phyloP scores from a whole-genome alignment of 2,113 vertebrate genomes.

The Elephantulus edwardii region DNA sequence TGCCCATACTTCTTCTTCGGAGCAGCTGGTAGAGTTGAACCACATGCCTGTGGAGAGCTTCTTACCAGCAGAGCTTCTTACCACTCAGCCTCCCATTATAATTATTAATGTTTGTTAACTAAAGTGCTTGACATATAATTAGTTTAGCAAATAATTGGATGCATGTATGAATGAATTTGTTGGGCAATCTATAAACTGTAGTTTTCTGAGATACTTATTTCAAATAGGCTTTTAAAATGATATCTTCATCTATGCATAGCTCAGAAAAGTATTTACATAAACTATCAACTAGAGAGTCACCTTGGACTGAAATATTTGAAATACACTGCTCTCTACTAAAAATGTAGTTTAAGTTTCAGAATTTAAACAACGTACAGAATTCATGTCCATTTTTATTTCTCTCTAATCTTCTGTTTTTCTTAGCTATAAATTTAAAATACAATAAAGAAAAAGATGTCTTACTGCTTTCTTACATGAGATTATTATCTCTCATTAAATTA shows the following conservation, averaged over 20 bases:
- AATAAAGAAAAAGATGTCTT: not conserved
- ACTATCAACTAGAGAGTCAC: not conserved
- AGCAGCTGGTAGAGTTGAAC: no score
- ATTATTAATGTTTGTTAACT: slow-evolving; percentile 44
- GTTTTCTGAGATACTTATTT: slow-evolving; percentile 30
- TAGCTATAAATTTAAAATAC: slow-evolving; percentile 22
- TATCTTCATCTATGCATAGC: slow-evolving; percentile 15
- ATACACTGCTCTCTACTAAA: slow-evolving; percentile 23
- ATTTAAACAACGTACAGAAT: slow-evolving; percentile 30
- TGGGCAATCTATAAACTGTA: not conserved
- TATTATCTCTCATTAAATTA: slow-evolving; percentile 12
- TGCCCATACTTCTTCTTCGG: no score
- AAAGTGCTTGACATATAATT: slow-evolving; percentile 35
- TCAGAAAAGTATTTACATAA: slow-evolving; percentile 3
- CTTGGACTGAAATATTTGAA: not conserved
- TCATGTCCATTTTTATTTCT: not conserved
- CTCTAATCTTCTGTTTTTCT: not conserved
- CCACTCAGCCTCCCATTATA: no score
- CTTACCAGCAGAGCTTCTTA: no score
- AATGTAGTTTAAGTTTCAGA: slow-evolving; percentile 44
- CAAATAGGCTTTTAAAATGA: slow-evolving; percentile 12
- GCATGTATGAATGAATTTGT: not conserved
- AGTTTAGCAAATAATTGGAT: slow-evolving; percentile 32
- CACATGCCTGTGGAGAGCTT: no score
- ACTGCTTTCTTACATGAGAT: slow-evolving; percentile 16